Evolutionary conservation across 1,140 invertebrate species (phyloP), one percentile per base, ranked within the genome.

Genomic region (Drosophila athabasca): DNA sequence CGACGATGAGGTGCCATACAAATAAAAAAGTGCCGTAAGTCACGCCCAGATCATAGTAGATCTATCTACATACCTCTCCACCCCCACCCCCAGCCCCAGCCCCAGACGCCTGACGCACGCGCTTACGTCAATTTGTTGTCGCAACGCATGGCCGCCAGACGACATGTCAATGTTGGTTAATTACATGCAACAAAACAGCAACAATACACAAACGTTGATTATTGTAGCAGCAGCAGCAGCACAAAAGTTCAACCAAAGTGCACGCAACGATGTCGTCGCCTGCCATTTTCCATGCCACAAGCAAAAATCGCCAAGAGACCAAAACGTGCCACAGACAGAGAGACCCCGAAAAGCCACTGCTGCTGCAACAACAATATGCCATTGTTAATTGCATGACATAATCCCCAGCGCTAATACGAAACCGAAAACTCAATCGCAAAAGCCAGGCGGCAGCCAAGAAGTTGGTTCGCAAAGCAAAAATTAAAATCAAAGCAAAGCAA

Each of bases 321-420:
- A 58, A 80, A 78, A 81, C 75, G 79, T 59, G 48, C 59, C 57
- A 54, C 46, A 72, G 62, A 85, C 82, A 31, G 7, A 31, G 7
- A 8, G 29, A 19, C 17, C 17, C 17, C 17, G 17, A 19, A 19
- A 19, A 31, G 29, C 26, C 26, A 79, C 83, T 17, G 54, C 58
- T 57, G 54, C 69, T 29, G 22, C 48, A 73, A 6, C 52, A 66
- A 72, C 82, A 82, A 71, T 79, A 66, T 88, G 79, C 79, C 83
- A 87, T 87, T 87, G 79, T 87, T 87, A 88, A 87, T 87, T 87
- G 83, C 83, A 87, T 88, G 83, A 88, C 83, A 87, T 88, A 87
- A 88, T 88, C 83, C 72, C 62, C 48, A 72, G 67, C 55, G 75
- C 71, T 87, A 87, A 87, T 87, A 67, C 83, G 65, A 83, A 76